Evolutionary conservation across 2,888 invertebrate species (phyloP).

Genomic region (Trichacis sp.): DNA sequence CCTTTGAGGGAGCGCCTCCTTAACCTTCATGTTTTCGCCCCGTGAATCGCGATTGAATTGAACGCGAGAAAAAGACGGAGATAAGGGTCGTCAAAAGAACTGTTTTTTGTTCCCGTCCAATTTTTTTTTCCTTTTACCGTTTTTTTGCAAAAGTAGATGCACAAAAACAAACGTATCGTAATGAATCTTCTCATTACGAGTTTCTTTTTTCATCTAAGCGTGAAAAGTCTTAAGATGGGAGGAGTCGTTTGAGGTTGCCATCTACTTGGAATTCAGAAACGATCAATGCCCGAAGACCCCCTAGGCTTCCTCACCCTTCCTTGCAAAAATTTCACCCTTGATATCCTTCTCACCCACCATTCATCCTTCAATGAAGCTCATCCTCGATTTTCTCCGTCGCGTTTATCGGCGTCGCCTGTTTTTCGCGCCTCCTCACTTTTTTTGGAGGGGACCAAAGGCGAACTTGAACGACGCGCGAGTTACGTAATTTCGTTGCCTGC

Average conservation of each 20-base stretch:
- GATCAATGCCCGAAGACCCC: constrained; percentile 60
- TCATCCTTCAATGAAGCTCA: constrained; percentile 12
- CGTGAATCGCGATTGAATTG: constrained; percentile 55
- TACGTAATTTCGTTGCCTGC: background rate
- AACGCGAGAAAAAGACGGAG: constrained; percentile 46
- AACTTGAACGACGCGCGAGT: constrained; percentile 9
- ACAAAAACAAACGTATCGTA: constrained; percentile 13
- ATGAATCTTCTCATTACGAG: constrained; percentile 4
- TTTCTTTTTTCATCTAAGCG: background rate
- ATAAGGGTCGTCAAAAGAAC: constrained; percentile 40
- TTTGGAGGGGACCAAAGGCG: background rate
- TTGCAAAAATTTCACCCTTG: constrained; percentile 43
- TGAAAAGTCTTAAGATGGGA: constrained; percentile 39
- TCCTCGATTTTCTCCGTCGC: constrained; percentile 29
- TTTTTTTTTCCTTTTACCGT: constrained; percentile 33
- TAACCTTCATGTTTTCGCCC: constrained; percentile 15
- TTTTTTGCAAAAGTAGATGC: constrained; percentile 15
- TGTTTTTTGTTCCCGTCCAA: constrained; percentile 15
- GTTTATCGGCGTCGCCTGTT: constrained; percentile 15
- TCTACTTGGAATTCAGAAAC: constrained; percentile 65
- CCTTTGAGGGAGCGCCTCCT: constrained; percentile 13
- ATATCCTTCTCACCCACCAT: constrained; percentile 24
- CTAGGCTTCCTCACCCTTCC: constrained; percentile 38
- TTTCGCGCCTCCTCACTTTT: background rate
- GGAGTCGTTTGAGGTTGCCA: constrained; percentile 54